Percentiles rank a stretch among this genome's conserved stretches.
phyloP scores from a whole-genome alignment of 2,797 vertebrate species.

The Nothura maculosa region DNA sequence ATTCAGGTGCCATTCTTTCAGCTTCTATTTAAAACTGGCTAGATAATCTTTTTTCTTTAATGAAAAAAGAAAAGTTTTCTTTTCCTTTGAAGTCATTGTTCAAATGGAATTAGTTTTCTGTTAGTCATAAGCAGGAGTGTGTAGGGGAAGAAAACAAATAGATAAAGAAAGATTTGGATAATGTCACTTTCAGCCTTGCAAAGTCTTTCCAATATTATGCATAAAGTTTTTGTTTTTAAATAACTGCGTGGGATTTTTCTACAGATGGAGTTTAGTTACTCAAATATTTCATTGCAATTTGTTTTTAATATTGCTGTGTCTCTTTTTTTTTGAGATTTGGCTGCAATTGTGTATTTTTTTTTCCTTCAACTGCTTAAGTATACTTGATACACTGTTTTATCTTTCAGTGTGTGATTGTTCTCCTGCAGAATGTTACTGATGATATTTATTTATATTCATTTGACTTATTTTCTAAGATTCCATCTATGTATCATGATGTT shows the following conservation, averaged over 20 bases:
- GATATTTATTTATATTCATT: neutral
- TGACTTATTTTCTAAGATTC: neutral
- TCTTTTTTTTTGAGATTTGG: neutral
- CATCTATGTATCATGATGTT: neutral
- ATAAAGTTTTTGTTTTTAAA: neutral
- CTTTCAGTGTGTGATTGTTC: neutral
- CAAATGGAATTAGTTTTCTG: neutral
- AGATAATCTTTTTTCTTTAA: neutral
- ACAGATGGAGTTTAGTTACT: neutral
- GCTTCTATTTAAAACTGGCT: neutral
- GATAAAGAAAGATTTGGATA: neutral
- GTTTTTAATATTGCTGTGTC: neutral
- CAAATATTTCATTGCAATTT: neutral
- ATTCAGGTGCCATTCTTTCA: constrained; percentile 89
- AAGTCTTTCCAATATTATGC: neutral
- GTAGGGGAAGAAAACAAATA: neutral
- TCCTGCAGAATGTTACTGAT: neutral
- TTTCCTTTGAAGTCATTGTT: neutral
- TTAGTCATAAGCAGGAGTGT: neutral
- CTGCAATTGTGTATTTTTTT: neutral
- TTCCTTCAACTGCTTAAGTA: neutral
- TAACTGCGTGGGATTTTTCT: neutral
- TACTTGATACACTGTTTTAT: neutral
- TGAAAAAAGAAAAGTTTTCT: neutral
- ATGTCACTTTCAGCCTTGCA: neutral